phyloP scores from a whole-genome alignment of 2,888 invertebrate genomes.

The Agriopis marginaria region DNA sequence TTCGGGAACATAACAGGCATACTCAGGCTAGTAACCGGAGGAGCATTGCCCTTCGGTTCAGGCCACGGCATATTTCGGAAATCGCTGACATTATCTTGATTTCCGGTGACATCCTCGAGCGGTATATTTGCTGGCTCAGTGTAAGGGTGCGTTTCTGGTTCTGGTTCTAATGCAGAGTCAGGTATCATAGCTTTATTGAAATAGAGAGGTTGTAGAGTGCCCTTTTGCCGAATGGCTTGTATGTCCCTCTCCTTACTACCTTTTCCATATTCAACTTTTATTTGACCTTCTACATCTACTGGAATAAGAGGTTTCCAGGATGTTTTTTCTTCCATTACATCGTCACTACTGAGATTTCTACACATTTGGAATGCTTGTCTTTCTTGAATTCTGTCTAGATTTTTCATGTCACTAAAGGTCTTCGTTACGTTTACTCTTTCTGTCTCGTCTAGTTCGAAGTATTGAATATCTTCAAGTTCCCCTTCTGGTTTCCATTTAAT shows the following conservation, averaged over 20 bases:
- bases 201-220: conserved; percentile 93
- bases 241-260: conserved; percentile 95
- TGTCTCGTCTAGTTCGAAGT: conserved; percentile 97
- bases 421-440: conserved; percentile 98
- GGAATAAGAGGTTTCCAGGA: conserved; percentile 91
- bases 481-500: conserved; percentile 93
- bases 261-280: conserved; percentile 89
- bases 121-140: conserved; percentile 94
- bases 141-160: conserved; percentile 91
- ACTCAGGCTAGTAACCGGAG: conserved; percentile 65
- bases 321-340: conserved; percentile 93
- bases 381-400: conserved; percentile 95
- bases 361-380: conserved; percentile 93
- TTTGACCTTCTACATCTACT: conserved; percentile 89
- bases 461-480: conserved; percentile 93
- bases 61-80: conserved; percentile 93
- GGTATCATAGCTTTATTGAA: conserved; percentile 94
- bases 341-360: conserved; percentile 91
- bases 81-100: conserved; percentile 92
- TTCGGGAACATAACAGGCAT: conserved; percentile 81
- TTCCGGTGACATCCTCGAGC: conserved; percentile 94
- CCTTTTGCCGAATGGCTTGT: conserved; percentile 94
- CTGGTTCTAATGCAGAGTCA: conserved; percentile 95
- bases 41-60: conserved; percentile 90
- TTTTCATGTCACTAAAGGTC: conserved; percentile 96